These are phyloP conservation scores for Rhegmatorhina hoffmannsi DNA, from an alignment of 2,113 vertebrate genomes.

Conservation along the genomic window DNA sequence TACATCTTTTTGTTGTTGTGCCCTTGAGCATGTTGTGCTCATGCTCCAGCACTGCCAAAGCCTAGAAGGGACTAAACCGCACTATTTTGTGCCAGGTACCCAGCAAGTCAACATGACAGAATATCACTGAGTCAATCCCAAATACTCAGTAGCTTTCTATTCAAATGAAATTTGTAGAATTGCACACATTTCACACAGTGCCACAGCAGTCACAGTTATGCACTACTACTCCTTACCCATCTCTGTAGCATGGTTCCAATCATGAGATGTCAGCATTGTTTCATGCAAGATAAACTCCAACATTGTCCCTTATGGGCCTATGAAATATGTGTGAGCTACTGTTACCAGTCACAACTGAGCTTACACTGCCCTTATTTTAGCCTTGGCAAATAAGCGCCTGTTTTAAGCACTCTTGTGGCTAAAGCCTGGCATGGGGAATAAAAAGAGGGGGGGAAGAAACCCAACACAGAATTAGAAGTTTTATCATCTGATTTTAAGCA, in stretches of 20 bases:
- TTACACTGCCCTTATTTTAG: neutral
- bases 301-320: neutral
- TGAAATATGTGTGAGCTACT: neutral
- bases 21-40: neutral
- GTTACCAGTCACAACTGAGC: neutral
- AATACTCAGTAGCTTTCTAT: neutral
- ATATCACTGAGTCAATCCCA: neutral
- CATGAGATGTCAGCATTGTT: neutral
- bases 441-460: neutral
- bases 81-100: neutral
- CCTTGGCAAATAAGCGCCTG: neutral
- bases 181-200: neutral
- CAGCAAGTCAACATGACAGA: neutral
- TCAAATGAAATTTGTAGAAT: neutral
- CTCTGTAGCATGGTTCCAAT: neutral
- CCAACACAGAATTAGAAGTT: neutral
- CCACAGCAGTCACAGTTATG: neutral
- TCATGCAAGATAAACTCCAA: conserved; percentile 1
- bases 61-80: neutral
- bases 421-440: neutral
- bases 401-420: neutral
- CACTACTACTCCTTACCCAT: neutral
- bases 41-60: neutral
- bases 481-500: neutral
- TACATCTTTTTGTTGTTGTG: neutral